Evolutionary conservation across 2,888 invertebrate genomes (phyloP), one percentile per base, ranked within the genome.

Genomic region (Trachelus iudaicus): DNA sequence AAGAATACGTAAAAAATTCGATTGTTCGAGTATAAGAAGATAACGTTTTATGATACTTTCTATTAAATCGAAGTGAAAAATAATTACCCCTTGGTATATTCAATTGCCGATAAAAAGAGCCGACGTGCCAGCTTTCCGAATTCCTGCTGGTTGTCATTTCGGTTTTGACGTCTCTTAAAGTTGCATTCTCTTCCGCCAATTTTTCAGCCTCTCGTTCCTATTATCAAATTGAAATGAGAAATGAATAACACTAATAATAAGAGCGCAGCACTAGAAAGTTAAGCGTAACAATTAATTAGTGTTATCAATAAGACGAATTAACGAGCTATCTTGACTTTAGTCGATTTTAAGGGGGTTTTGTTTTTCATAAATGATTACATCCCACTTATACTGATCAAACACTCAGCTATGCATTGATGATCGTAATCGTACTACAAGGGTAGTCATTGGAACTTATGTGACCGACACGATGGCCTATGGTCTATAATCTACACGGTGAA

Each of bases 141-240:
- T 86, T 89, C 83, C 88, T 88, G 34, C 87, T 84, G 11, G 87
- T 78, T 75, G 82, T 79, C 75, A 90, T 79, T 79, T 90, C 89
- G 34, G 90, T 86, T 79, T 90, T 90, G 1, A 89, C 85, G 78
- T 90, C 90, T 40, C 89, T 87, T 74, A 86, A 73, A 56, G 87
- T 83, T 15, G 88, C 87, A 9, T 85, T 84, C 77, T 90, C 90
- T 78, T 90, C 90, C 4, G 90, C 87, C 56, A 89, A 84, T 82
- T 90, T 90, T 79, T 90, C 90, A 13, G 90, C 89, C 79, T 90
- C 90, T 75, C 90, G 87, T 82, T 90, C 90, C 90, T 90, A 77
- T 9, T 4, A n/a, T 34, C 69, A 40, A 73, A 75, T 23, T 40
- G 12, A 11, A 33, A 23, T 30, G 33, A 68, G 3, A 56, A 31